These are phyloP conservation scores for Trinorchestia longiramus DNA, from an alignment of 1,140 invertebrate genomes.

Conservation along the genomic window DNA sequence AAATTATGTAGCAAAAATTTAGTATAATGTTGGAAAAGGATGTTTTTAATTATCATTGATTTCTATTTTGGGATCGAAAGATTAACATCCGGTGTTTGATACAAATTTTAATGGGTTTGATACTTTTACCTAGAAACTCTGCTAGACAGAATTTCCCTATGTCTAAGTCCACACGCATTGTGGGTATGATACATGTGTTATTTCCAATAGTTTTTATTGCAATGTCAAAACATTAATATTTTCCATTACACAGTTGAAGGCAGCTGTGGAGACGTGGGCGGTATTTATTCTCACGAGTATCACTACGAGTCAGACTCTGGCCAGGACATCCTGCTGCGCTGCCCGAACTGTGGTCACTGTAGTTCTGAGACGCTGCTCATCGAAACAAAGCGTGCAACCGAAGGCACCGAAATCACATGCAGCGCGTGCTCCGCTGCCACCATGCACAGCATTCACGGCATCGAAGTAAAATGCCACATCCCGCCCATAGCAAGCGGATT, in stretches of 20 bases:
- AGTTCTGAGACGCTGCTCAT: neutral
- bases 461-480: neutral
- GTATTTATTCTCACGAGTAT: conserved; percentile 55
- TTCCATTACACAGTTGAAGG: conserved; percentile 19
- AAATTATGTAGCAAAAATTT: too few species aligned
- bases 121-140: too few species aligned
- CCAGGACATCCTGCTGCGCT: conserved; percentile 45
- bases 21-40: too few species aligned
- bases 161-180: too few species aligned
- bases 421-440: neutral
- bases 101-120: too few species aligned
- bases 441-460: neutral
- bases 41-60: too few species aligned
- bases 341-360: conserved; percentile 15
- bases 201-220: too few species aligned
- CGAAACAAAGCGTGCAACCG: neutral
- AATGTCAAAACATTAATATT: neutral
- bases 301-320: conserved; percentile 26
- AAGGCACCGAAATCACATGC: neutral
- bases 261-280: conserved; percentile 41
- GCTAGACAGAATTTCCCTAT: too few species aligned
- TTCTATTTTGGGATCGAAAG: too few species aligned
- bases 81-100: too few species aligned
- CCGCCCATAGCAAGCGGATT: too few species aligned
- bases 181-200: too few species aligned